A percentile compares a stretch with the other conserved stretches of the same genome.
phyloP scores from a whole-genome alignment of 2,888 invertebrate genomes.

The Crioceris asparagi region DNA sequence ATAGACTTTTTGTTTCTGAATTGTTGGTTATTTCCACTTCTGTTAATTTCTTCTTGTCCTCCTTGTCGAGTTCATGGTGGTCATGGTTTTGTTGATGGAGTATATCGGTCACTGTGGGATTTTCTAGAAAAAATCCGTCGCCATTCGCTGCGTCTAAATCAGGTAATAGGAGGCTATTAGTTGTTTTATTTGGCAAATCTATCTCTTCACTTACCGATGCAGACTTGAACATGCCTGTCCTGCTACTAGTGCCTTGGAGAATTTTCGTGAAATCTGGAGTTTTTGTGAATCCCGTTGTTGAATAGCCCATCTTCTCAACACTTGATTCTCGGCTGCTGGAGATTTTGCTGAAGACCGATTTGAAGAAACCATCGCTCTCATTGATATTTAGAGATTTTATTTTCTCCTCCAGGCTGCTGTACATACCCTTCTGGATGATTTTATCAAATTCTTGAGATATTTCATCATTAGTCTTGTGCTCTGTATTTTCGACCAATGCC shows the following conservation, averaged over 20 bases:
- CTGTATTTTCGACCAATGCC: constrained; percentile 18
- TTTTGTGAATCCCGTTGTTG: constrained; percentile 24
- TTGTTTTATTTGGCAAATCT: constrained; percentile 17
- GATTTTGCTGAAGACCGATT: constrained; percentile 24
- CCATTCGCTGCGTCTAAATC: constrained; percentile 20
- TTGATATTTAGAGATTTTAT: constrained; percentile 31
- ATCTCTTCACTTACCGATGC: constrained; percentile 25
- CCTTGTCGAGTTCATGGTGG: not conserved
- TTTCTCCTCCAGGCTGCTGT: constrained; percentile 34
- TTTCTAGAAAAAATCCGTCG: constrained; percentile 27
- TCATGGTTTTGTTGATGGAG: not conserved
- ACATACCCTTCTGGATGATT: constrained; percentile 37
- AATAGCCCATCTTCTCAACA: constrained; percentile 22
- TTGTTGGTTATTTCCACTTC: constrained; percentile 1
- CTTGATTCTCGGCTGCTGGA: constrained; percentile 16
- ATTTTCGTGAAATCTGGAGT: constrained; percentile 28
- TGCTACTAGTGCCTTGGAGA: constrained; percentile 16
- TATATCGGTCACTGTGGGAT: constrained; percentile 10
- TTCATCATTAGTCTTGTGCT: constrained; percentile 34
- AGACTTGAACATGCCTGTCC: constrained; percentile 14
- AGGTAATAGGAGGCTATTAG: constrained; percentile 21
- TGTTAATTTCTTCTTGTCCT: not conserved
- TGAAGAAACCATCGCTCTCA: constrained; percentile 32
- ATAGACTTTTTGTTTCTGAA: constrained; percentile 19
- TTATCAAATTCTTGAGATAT: constrained; percentile 36